Conservation (phyloP, 2,888 invertebrate species). For the Melanophora roralis region DNA sequence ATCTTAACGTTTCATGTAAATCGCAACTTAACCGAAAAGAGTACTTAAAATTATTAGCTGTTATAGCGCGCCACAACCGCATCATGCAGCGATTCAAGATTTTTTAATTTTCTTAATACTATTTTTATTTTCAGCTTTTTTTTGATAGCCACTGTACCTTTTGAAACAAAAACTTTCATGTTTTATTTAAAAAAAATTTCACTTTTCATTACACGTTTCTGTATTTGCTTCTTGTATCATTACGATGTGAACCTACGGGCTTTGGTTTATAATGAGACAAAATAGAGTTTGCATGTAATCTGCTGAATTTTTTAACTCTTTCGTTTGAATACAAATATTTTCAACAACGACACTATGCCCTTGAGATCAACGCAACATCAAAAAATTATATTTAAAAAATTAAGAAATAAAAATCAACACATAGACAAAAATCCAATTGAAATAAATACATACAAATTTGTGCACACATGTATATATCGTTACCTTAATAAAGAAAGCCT, state of each 20-base stretch:
- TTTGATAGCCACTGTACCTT: neutral
- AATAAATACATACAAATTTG: constrained; percentile 7
- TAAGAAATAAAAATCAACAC: constrained; percentile 31
- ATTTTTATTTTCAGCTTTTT: no score
- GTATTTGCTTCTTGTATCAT: constrained; percentile 30
- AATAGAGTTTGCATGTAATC: constrained; percentile 19
- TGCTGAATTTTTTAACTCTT: constrained; percentile 49
- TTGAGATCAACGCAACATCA: constrained; percentile 58
- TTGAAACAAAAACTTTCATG: constrained; percentile 21
- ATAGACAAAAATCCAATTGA: neutral
- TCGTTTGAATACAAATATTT: constrained; percentile 30
- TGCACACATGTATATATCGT: neutral
- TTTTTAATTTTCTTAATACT: no score
- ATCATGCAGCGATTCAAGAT: no score
- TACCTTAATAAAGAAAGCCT: neutral
- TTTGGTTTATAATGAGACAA: constrained; percentile 57
- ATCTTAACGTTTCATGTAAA: no score
- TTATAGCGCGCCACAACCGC: no score
- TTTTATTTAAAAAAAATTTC: constrained; percentile 38
- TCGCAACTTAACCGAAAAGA: no score
- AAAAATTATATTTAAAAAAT: constrained; percentile 11
- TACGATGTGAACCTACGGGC: constrained; percentile 62
- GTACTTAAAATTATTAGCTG: no score
- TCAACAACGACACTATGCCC: constrained; percentile 61
- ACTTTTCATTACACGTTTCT: constrained; percentile 12